Percentiles rank a stretch among this genome's conserved stretches.
Evolutionary conservation across 2,888 invertebrate species (phyloP).

Genomic region (Amblyjoppa proteus): DNA sequence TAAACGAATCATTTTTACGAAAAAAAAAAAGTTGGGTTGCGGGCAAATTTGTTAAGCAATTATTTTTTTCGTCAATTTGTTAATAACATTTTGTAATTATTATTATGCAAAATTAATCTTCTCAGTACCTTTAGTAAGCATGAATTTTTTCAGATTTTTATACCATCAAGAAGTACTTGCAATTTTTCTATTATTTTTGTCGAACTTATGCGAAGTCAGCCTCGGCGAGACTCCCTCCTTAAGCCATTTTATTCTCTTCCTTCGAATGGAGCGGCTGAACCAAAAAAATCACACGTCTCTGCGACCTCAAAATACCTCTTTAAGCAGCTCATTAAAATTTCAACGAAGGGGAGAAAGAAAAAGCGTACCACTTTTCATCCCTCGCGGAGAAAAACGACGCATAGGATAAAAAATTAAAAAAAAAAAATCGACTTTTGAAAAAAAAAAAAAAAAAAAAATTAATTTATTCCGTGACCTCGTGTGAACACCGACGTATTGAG

Average conservation of each 20-base stretch:
- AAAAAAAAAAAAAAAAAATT: slow-evolving; percentile 13
- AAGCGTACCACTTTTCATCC: slow-evolving; percentile 32
- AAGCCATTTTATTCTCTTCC: not conserved
- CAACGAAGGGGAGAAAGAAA: slow-evolving; percentile 13
- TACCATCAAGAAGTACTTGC: no score
- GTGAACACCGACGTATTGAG: slow-evolving; percentile 71
- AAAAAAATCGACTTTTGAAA: slow-evolving; percentile 5
- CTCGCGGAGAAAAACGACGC: not conserved
- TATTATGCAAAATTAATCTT: no score
- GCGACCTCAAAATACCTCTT: slow-evolving; percentile 23
- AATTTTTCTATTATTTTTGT: no score
- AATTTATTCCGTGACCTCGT: slow-evolving; percentile 52
- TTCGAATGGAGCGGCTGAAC: not conserved
- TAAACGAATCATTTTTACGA: no score
- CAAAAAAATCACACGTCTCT: slow-evolving; percentile 12
- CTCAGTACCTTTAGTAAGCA: no score
- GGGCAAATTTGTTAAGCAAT: no score
- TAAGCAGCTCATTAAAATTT: slow-evolving; percentile 43
- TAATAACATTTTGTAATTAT: no score
- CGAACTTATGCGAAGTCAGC: no score
- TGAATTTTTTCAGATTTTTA: no score
- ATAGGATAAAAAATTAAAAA: not conserved
- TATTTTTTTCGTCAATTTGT: no score
- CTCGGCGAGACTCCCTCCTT: no score
- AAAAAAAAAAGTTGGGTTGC: no score